Evolutionary conservation across 2,113 vertebrate species (phyloP), one percentile per base, ranked within the genome.

Genomic region (Todiramphus saurophagus): DNA sequence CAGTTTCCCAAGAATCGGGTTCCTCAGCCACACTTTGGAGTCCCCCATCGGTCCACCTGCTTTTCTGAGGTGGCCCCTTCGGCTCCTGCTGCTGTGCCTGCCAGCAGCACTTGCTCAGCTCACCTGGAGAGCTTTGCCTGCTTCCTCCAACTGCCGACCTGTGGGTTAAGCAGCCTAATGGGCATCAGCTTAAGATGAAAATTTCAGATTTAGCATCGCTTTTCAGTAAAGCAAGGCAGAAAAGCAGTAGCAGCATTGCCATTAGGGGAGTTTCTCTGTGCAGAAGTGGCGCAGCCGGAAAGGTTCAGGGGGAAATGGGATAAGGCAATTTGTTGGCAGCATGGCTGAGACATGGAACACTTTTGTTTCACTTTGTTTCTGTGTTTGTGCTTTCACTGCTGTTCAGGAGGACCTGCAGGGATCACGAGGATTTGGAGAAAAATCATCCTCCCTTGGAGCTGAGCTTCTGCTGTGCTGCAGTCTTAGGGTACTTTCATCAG

Each of bases 341-440:
- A 35, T 12, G 60, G 56, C n/a, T 64, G 76, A 82, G 55, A 37
- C 39, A 89, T 11, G 55, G 20, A 89, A 73, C 30, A 77, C 33
- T 43, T 83, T 69, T 4, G 4, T 79, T 74, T 64, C 58, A 63
- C 50, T 83, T 70, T 41, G 13, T 30, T 91, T 91, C 70, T 48
- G n/a, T 89, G 35, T 51, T 87, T 87, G 30, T 55, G 37, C 90
- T 97, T 93, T 72, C 50, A 24, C 77, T 82, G 55, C 55, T 79
- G 12, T 70, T 90, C 60, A 81, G 39, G 33, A 84, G 58, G 84
- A 87, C 62, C 67, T 89, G 56, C 80, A 91, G 80, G 64, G 83
- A 74, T 92, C 72, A 87, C 0, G 2, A 69, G 33, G 85, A 80
- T 91, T 93, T 94, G 0, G 4, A 80, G 70, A 94, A 94, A 83